Evolutionary conservation across 2,888 invertebrate genomes (phyloP), one percentile per base, ranked within the genome.

Genomic region (Nymphalis c-album): DNA sequence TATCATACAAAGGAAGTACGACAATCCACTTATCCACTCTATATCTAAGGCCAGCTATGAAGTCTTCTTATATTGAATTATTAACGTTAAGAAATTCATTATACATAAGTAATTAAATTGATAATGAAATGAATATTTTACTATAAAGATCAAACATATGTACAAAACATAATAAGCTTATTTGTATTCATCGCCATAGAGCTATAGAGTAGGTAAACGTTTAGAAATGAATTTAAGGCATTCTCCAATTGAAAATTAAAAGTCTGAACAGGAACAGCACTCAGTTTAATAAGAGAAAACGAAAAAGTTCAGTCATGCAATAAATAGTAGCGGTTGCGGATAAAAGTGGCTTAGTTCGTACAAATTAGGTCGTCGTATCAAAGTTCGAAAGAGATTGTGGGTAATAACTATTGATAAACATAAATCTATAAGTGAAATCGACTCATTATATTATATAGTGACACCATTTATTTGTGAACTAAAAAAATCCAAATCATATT

Each of bases 261-360:
- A 62, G 62, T 48, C 40, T 40, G 40, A 67, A 50, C 48, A 50
- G 50, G 58, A 67, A 51, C 31, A 46, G 62, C 53, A 22, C 40
- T 48, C 47, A 50, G 58, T 58, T 67, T 58, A 58, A 67, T 62
- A 50, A 67, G 67, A 62, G 47, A 50, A 61, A 55, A 57, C 48
- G 50, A 67, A 66, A 66, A 67, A 58, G 58, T 67, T 62, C 50
- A 50, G 60, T 57, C 65, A 61, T 57, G 48, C 67, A 67, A 58
- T 67, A 67, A 67, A 67, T 62, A 67, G 67, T 58, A 58, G 67
- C 50, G 58, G 67, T 62, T 61, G 48, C 61, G 55, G 60, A 55
- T 55, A 57, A 48, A 67, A 62, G 48, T 67, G 62, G 67, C 48
- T 58, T 57, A 62, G 61, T 50, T 61, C 40, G 18, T 57, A 67